Conservation (phyloP, 1,140 invertebrate genomes). For the Drosophila sulfurigaster region DNA sequence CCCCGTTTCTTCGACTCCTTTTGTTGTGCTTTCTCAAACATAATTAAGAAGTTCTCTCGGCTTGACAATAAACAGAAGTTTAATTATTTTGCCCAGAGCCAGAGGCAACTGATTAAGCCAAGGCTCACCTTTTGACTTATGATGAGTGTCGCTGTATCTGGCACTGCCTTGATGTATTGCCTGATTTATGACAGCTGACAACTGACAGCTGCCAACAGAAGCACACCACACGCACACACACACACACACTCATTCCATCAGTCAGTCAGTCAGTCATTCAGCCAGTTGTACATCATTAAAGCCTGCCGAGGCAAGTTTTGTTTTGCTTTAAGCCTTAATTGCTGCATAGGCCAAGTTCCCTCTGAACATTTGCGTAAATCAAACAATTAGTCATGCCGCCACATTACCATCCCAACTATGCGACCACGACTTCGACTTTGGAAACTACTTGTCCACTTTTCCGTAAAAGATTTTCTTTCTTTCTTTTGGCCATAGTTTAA, state of each 20-base stretch:
- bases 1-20: not conserved
- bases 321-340: conserved; percentile 53
- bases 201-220: conserved; percentile 36
- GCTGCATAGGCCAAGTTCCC: conserved; percentile 25
- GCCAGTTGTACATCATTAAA: conserved; percentile 37
- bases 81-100: conserved; percentile 72
- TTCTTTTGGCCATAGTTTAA: conserved; percentile 53
- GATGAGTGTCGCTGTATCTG: conserved; percentile 42
- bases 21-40: conserved; percentile 74
- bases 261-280: not conserved
- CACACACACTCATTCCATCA: not conserved
- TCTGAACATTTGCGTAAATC: conserved; percentile 73
- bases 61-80: conserved; percentile 79
- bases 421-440: not conserved
- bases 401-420: conserved; percentile 36
- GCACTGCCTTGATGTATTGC: conserved; percentile 68
- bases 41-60: conserved; percentile 70
- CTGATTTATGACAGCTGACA: conserved; percentile 72
- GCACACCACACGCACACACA: not conserved
- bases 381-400: conserved; percentile 75
- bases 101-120: conserved; percentile 59
- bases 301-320: not conserved
- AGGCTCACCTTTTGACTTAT: conserved; percentile 80
- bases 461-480: conserved; percentile 48
- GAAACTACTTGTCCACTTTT: conserved; percentile 61